Base-by-base conservation (phyloP, 2,888 invertebrate species). In the Periphyllus acericola region DNA sequence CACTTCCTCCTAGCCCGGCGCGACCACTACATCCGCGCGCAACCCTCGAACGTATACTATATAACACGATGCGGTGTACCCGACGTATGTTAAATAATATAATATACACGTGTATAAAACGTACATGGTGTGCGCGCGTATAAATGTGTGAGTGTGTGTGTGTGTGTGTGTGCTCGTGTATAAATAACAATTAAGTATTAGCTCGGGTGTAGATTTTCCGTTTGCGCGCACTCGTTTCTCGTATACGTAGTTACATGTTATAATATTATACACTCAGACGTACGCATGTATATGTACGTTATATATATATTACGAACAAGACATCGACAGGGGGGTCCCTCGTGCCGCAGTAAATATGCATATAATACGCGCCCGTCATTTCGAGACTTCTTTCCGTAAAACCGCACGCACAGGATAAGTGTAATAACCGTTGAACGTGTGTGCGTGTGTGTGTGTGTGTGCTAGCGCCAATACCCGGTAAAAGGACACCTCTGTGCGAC, bases 401-500 rank as follows among this genome's bases (percentile, higher is more conserved):
- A 60, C 60, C 60, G 9, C 60, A 60, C 60, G 21, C 60, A 52
- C n/a, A n/a, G n/a, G n/a, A n/a, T n/a, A n/a, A 21, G 46, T 46
- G 9, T 46, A 46, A 55, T 21, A 25, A 60, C 8, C 25, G 21
- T 21, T 25, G 60, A 60, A 60, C 25, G 9, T 60, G 21, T 8
- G 29, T 14, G n/a, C 9, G 68, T n/a, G 66, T 21, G 66, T 8
- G n/a, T 8, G 68, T 9, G 60, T 25, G 60, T 60, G 60, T 60
- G 25, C 25, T 4, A 3, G 25, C n/a, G n/a, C n/a, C n/a, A n/a
- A n/a, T 17, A 76, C 85, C 75, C 85, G 76, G 85, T 85, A 85
- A 85, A 34, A 68, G 78, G 85, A 85, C 85, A 85, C 85, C 78
- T 83, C 9, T 25, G 29, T 8, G 32, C 36, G 75, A 60, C 66